Conservation (phyloP, 2,888 invertebrate species). For the Drosophila kokeensis region DNA sequence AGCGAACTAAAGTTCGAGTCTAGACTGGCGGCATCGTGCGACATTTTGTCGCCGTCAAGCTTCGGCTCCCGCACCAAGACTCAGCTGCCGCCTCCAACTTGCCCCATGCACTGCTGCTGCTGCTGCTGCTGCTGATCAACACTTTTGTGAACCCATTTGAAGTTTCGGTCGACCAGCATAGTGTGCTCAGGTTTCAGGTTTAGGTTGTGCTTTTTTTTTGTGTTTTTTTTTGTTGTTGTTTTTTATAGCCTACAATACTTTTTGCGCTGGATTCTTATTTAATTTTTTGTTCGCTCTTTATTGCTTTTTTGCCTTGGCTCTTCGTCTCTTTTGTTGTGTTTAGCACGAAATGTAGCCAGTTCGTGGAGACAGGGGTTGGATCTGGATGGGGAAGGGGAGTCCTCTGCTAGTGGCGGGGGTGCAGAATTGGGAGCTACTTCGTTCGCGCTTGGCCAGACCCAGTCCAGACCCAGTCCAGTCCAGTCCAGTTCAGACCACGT, state of each 20-base stretch:
- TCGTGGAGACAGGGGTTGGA: constrained; percentile 16
- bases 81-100: constrained; percentile 9
- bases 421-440: constrained; percentile 3
- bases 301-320: constrained; percentile 48
- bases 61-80: constrained; percentile 20
- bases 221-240: neutral
- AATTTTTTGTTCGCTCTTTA: constrained; percentile 46
- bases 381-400: neutral
- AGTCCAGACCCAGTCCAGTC: neutral
- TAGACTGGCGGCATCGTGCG: constrained; percentile 60
- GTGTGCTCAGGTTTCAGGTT: constrained; percentile 77
- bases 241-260: constrained; percentile 67
- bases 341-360: constrained; percentile 66
- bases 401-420: constrained; percentile 29
- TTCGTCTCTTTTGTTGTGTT: constrained; percentile 66
- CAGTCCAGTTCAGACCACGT: constrained; percentile 8
- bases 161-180: constrained; percentile 70
- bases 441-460: neutral
- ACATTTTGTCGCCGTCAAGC: constrained; percentile 74
- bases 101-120: neutral
- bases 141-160: constrained; percentile 54
- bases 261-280: constrained; percentile 38
- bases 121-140: constrained; percentile 33
- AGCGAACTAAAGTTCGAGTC: constrained; percentile 28
- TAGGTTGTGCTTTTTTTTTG: constrained; percentile 35